These are phyloP conservation scores for Chirona hameri DNA, from an alignment of 2,888 invertebrate species.

Conservation along the genomic window DNA sequence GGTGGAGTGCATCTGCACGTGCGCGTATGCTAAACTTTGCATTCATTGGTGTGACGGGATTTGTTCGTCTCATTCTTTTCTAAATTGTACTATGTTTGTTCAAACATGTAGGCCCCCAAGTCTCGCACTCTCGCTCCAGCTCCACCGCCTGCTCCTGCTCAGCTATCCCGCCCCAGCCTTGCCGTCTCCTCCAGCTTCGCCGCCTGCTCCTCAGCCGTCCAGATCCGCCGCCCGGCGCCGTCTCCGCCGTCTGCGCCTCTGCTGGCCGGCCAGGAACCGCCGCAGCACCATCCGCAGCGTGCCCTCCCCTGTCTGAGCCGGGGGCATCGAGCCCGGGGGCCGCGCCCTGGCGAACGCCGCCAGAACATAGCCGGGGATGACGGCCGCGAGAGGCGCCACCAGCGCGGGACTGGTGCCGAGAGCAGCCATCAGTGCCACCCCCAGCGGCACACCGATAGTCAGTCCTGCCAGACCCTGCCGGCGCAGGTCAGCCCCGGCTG, in stretches of 20 bases:
- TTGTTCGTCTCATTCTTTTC: too few relatives aligned
- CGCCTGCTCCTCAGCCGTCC: background rate
- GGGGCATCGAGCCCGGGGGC: background rate
- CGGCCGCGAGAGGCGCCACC: background rate
- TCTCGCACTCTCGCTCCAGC: too few relatives aligned
- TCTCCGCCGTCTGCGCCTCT: background rate
- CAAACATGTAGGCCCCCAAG: too few relatives aligned
- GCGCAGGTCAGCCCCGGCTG: background rate
- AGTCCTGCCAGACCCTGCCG: background rate
- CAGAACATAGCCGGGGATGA: slow-evolving; percentile 12
- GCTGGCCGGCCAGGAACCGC: background rate
- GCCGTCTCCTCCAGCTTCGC: too few relatives aligned
- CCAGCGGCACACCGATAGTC: background rate
- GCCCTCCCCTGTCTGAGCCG: background rate
- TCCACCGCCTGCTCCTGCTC: too few relatives aligned
- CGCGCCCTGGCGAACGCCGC: background rate
- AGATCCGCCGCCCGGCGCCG: background rate
- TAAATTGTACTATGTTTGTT: too few relatives aligned
- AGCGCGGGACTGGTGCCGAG: background rate
- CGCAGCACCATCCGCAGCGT: background rate
- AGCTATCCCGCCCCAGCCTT: too few relatives aligned
- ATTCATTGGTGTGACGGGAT: too few relatives aligned
- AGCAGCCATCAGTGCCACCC: background rate
- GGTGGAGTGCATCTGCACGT: too few relatives aligned
- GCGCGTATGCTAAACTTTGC: too few relatives aligned